Evolutionary conservation across 92 coral and sea anemone species (phyloP).

Genomic region (Zoanthus solanderi): DNA sequence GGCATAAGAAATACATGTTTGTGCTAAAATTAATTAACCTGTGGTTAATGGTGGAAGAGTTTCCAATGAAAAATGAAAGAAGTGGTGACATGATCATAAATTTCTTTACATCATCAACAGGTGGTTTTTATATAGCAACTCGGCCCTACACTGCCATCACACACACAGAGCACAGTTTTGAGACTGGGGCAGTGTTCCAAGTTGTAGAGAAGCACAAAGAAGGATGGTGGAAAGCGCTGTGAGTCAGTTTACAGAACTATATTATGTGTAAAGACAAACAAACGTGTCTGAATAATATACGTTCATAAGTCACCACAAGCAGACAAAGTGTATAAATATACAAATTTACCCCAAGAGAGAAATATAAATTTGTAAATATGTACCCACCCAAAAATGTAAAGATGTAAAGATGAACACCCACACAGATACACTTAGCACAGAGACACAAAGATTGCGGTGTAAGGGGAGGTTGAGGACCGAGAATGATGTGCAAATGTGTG

Average conservation of each 20-base stretch:
- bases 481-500: no score
- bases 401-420: no score
- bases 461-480: no score
- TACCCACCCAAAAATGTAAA: no score
- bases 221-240: constrained; percentile 42
- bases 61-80: neutral
- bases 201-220: constrained; percentile 12
- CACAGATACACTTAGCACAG: no score
- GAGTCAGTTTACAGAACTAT: neutral
- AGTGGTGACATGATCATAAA: neutral
- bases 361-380: no score
- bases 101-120: neutral
- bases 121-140: neutral
- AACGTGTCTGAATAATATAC: no score
- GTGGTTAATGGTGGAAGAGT: neutral
- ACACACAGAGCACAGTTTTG: constrained; percentile 26
- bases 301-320: no score
- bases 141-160: constrained; percentile 25
- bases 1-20: no score
- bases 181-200: constrained; percentile 9
- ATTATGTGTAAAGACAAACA: neutral
- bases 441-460: no score
- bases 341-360: no score
- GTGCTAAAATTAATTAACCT: neutral
- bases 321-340: neutral